phyloP scores from a whole-genome alignment of 2,113 vertebrate genomes.

The Aepyceros melampus region DNA sequence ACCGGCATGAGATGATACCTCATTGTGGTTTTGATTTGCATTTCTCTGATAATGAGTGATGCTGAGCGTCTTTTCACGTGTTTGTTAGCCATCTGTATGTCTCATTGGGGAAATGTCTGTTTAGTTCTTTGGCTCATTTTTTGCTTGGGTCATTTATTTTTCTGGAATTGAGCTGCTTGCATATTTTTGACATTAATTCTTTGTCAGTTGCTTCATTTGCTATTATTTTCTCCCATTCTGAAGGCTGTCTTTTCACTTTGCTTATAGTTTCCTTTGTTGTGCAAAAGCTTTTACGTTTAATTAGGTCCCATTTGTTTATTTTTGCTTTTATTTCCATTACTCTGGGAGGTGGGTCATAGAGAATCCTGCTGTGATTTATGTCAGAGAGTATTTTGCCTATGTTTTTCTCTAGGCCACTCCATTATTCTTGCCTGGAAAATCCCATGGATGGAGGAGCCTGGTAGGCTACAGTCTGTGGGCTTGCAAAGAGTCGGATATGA shows the following conservation, averaged over 20 bases:
- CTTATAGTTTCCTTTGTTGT: background rate
- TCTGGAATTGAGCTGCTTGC: background rate
- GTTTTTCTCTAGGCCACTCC: background rate
- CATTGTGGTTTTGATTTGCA: background rate
- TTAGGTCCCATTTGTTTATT: background rate
- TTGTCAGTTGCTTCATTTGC: background rate
- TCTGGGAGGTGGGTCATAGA: background rate
- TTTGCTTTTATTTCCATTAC: background rate
- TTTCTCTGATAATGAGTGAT: background rate
- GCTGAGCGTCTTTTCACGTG: background rate
- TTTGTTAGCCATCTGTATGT: background rate
- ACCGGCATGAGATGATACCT: accelerated
- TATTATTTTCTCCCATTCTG: background rate
- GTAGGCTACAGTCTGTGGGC: background rate
- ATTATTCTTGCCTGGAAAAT: background rate
- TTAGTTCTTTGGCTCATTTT: background rate
- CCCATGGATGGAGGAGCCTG: background rate
- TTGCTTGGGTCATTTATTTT: background rate
- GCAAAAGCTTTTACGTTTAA: background rate
- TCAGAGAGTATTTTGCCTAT: background rate
- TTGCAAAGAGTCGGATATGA: background rate
- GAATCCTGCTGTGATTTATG: background rate
- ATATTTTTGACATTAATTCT: background rate
- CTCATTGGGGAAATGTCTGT: background rate
- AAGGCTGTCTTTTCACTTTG: background rate